Conservation (phyloP, 2,888 invertebrate genomes). For the Fissipunctia ypsillon region DNA sequence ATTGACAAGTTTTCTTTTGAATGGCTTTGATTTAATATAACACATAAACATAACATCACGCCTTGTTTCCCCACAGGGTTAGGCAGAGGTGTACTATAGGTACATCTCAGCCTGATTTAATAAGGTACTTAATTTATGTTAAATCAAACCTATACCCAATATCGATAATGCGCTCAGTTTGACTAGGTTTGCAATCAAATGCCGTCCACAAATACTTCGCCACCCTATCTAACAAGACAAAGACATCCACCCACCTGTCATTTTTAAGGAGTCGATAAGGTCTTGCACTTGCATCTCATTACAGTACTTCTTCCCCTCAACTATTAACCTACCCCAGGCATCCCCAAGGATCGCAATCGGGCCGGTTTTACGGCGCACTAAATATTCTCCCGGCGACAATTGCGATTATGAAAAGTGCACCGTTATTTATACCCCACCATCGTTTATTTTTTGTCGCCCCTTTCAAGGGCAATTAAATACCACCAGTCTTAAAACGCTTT, state of each 20-base stretch:
- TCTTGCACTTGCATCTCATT: constrained; percentile 70
- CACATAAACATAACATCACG: no score
- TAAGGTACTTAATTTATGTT: neutral
- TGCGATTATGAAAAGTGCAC: constrained; percentile 91
- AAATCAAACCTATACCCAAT: neutral
- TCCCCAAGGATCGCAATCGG: constrained; percentile 79
- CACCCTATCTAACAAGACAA: constrained; percentile 47
- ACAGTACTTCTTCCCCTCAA: constrained; percentile 75
- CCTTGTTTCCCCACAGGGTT: no score
- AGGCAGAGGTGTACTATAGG: no score
- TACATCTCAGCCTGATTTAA: no score
- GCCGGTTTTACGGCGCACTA: constrained; percentile 89
- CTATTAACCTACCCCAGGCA: constrained; percentile 79
- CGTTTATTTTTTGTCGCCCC: constrained; percentile 90
- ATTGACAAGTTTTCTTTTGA: neutral
- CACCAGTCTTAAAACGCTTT: constrained; percentile 88
- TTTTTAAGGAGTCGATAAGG: constrained; percentile 58
- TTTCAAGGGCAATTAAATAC: constrained; percentile 91
- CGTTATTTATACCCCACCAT: constrained; percentile 88
- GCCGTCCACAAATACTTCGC: neutral
- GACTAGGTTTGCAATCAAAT: neutral
- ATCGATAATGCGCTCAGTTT: neutral
- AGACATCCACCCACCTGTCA: constrained; percentile 61
- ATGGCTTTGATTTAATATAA: neutral
- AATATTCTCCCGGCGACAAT: constrained; percentile 91